phyloP scores from a whole-genome alignment of 2,113 vertebrate species.

The Aegotheles bennettii region DNA sequence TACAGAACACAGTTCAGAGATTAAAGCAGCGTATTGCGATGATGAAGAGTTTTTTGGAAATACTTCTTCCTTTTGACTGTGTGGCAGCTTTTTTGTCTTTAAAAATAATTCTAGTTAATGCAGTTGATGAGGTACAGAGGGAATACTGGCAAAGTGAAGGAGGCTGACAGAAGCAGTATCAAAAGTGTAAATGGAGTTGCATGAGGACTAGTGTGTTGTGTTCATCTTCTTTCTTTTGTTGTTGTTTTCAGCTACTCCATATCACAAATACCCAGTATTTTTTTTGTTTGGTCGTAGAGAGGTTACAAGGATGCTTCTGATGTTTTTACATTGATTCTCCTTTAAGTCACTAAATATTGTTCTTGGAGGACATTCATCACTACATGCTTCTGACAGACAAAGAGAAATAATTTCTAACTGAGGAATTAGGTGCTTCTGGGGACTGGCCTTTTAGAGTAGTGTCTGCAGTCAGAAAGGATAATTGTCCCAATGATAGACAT shows the following conservation, averaged over 20 bases:
- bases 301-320: not conserved
- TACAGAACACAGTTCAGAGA: not conserved
- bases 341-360: not conserved
- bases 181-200: not conserved
- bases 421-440: slow-evolving; percentile 43
- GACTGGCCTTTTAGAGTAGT: slow-evolving; percentile 20
- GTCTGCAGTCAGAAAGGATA: slow-evolving; percentile 46
- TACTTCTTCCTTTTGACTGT: not conserved
- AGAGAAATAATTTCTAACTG: slow-evolving; percentile 50
- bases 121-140: not conserved
- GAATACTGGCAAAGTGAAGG: not conserved
- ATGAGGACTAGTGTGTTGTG: not conserved
- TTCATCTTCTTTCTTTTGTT: not conserved
- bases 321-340: not conserved
- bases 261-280: not conserved
- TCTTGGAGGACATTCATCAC: not conserved
- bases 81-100: not conserved
- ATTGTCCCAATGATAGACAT: slow-evolving; percentile 56
- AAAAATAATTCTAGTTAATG: not conserved
- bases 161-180: not conserved
- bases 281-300: not conserved
- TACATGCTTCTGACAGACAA: slow-evolving; percentile 24
- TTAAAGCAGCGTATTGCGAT: not conserved
- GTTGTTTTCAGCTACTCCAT: not conserved
- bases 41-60: not conserved